These are phyloP conservation scores for Ginglymostoma cirratum DNA, from an alignment of 2,113 vertebrate genomes.

Conservation along the genomic window DNA sequence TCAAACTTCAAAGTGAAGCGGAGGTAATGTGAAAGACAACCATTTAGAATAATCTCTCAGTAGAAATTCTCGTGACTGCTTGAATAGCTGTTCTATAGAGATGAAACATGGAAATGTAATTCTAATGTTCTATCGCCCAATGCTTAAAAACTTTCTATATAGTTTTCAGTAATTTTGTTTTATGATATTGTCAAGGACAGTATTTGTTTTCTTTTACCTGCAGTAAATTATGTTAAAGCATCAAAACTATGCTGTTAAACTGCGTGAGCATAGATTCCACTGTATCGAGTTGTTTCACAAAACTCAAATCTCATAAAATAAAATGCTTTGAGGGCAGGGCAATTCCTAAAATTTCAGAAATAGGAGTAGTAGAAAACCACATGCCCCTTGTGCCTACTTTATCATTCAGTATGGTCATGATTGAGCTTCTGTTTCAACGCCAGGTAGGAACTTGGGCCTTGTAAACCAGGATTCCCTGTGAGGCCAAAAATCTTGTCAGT, in stretches of 20 bases:
- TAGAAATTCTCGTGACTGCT: accelerated
- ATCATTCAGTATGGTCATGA: background rate
- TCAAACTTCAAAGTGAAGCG: conserved; percentile 87
- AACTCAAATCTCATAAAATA: background rate
- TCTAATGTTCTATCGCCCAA: background rate
- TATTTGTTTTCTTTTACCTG: background rate
- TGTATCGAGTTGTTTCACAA: background rate
- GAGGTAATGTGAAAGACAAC: conserved; percentile 61
- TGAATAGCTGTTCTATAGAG: background rate
- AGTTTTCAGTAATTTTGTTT: background rate
- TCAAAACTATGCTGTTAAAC: background rate
- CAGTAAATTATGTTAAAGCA: background rate
- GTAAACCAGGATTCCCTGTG: too few relatives aligned
- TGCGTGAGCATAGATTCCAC: background rate
- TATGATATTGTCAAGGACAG: background rate
- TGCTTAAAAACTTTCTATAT: background rate
- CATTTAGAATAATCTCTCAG: background rate
- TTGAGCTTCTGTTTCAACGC: background rate
- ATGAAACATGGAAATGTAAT: background rate
- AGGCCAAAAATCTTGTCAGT: too few relatives aligned
- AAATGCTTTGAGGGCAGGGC: background rate
- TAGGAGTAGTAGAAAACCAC: background rate
- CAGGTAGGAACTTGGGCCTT: background rate
- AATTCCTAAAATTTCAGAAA: background rate
- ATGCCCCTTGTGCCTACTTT: background rate